Evolutionary conservation across 2,888 invertebrate genomes (phyloP), one percentile per base, ranked within the genome.

Genomic region (Ormyrus thymus): DNA sequence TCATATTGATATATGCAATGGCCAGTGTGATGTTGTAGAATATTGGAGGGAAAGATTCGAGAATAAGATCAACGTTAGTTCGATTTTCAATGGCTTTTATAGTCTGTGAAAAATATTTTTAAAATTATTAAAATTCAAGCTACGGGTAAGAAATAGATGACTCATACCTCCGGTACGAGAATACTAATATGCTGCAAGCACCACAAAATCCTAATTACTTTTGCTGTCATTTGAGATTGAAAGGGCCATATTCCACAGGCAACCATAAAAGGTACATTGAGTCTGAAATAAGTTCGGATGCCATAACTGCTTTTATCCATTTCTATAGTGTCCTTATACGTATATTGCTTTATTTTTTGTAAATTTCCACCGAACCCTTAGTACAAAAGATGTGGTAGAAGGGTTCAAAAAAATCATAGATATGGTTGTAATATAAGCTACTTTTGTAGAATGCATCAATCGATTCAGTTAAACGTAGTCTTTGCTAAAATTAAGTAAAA

Each of bases 41-140:
- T 8, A 73, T 50, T 0, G 78, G 68, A 6, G 68, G 55, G 43
- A 68, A 11, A 15, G 55, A 43, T 68, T 78, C 68, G 8, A 78
- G 48, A 7, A 65, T 48, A 48, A 43, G 48, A 43, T 78, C 73
- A 7, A 55, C n/a, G 10, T 73, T 53, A 4, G 61, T 1, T 6
- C 46, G 6, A 43, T 7, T 50, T 55, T 68, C 59, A 10, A 68
- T 5, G 0, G 73, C 10, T 68, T 73, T 72, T 15, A 78, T 73
- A 2, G 45, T 1, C 78, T 78, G 10, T 2, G 68, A 76, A 50
- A 50, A 50, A 50, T 15, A 9, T 50, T 48, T 50, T 45, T 8
- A 48, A 6, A 11, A 58, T 1, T 29, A 29, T 13, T 58, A 58
- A 58, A 58, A 58, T 15, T 11, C 29, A 58, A 58, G 11, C 6